These are phyloP conservation scores for Trissolcus brochymenae DNA, from an alignment of 2,888 invertebrate genomes.

Conservation along the genomic window DNA sequence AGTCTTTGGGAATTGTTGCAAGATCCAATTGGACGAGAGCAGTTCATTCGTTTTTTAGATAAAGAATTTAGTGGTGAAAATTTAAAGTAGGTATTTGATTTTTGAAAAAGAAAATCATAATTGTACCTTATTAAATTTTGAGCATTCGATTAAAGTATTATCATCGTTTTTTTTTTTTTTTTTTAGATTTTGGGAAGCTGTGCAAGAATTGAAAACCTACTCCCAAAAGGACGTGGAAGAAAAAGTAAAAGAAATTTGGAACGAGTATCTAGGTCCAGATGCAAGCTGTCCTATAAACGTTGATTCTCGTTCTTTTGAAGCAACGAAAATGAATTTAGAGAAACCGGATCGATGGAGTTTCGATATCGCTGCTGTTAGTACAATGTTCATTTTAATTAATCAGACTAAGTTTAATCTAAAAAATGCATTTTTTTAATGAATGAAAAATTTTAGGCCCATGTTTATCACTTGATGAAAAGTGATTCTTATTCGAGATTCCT, in stretches of 20 bases:
- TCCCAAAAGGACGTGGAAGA: slow-evolving; percentile 90
- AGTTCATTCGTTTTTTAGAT: slow-evolving; percentile 95
- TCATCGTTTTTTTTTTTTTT: not conserved
- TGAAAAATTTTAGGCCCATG: slow-evolving; percentile 87
- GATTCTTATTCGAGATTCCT: slow-evolving; percentile 99
- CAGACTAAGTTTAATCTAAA: not conserved
- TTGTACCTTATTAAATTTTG: not conserved
- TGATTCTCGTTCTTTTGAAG: slow-evolving; percentile 92
- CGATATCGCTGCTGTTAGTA: slow-evolving; percentile 93
- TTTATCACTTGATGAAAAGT: slow-evolving; percentile 99
- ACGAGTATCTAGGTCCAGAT: slow-evolving; percentile 94
- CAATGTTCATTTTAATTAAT: not conserved
- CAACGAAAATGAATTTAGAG: slow-evolving; percentile 87
- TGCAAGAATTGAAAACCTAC: slow-evolving; percentile 92
- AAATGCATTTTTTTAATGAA: not conserved
- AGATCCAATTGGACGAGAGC: slow-evolving; percentile 96
- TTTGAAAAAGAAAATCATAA: slow-evolving; percentile 28
- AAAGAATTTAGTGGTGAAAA: slow-evolving; percentile 99
- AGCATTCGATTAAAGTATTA: slow-evolving; percentile 8
- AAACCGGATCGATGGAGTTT: slow-evolving; percentile 95
- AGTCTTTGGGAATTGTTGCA: slow-evolving; percentile 94
- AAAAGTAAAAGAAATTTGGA: slow-evolving; percentile 92
- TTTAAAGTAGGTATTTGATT: slow-evolving; percentile 84
- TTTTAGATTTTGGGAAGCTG: slow-evolving; percentile 76
- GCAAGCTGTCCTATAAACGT: slow-evolving; percentile 98